These are phyloP conservation scores for Brachionus sp. DNA, from an alignment of 1,140 invertebrate species.

Conservation along the genomic window DNA sequence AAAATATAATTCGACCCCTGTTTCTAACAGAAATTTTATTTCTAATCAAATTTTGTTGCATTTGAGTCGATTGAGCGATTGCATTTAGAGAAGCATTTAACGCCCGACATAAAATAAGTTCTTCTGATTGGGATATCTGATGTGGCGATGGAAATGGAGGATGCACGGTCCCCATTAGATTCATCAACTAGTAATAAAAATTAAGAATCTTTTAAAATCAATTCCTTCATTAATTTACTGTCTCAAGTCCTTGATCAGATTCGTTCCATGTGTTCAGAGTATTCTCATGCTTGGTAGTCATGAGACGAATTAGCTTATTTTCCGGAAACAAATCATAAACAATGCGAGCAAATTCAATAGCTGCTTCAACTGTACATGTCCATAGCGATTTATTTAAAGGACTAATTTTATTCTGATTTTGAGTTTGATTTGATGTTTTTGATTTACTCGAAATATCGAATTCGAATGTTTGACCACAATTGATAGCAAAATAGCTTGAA, in stretches of 20 bases:
- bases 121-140: conserved; percentile 10
- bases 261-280: conserved; percentile 24
- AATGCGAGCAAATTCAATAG: conserved; percentile 88
- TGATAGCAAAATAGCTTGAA: conserved; percentile 78
- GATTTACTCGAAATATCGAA: conserved; percentile 70
- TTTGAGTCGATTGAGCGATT: background rate
- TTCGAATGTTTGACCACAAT: conserved; percentile 78
- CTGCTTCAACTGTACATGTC: conserved; percentile 88
- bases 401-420: conserved; percentile 65
- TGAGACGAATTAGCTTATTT: conserved; percentile 30
- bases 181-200: background rate
- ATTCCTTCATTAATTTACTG: background rate
- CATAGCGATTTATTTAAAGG: conserved; percentile 79
- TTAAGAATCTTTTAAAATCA: background rate
- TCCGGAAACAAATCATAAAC: conserved; percentile 85
- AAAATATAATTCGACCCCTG: conserved; percentile 17
- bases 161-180: conserved; percentile 8
- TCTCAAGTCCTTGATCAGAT: conserved; percentile 28
- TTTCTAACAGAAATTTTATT: conserved; percentile 21
- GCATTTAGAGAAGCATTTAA: conserved; percentile 17
- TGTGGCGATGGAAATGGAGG: background rate
- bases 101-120: conserved; percentile 3
- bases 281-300: conserved; percentile 33
- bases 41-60: conserved; percentile 25
- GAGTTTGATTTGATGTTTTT: conserved; percentile 63